Conservation (phyloP, 2,113 vertebrate species). For the Oophaga pumilio region DNA sequence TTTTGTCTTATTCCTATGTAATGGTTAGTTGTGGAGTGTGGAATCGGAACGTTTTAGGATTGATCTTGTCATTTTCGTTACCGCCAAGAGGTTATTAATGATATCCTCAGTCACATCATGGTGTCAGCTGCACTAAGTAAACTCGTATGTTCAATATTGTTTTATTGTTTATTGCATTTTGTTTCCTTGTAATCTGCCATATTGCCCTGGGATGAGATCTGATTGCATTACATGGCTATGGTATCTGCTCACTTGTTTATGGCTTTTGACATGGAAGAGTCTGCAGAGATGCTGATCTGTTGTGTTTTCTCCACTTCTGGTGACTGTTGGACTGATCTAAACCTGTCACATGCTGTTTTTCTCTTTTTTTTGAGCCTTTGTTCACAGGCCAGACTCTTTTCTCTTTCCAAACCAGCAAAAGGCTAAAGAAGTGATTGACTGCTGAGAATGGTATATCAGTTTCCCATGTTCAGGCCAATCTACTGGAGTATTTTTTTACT, state of each 20-base stretch:
- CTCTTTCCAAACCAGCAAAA: constrained; percentile 38
- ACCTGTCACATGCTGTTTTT: constrained; percentile 33
- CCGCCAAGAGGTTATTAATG: neutral
- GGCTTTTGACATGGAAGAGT: neutral
- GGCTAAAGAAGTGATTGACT: constrained; percentile 51
- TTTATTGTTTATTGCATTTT: neutral
- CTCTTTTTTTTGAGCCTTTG: constrained; percentile 11
- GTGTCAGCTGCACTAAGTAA: neutral
- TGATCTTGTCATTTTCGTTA: neutral
- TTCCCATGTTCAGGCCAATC: neutral
- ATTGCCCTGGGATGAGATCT: neutral
- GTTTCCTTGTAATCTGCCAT: neutral
- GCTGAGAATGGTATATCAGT: constrained; percentile 51
- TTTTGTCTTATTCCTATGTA: no score
- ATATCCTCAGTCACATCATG: neutral
- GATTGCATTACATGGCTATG: neutral
- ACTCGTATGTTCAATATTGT: neutral
- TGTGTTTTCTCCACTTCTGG: constrained; percentile 3
- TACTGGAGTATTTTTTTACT: neutral
- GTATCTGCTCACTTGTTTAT: neutral
- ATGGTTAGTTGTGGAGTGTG: no score
- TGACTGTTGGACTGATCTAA: constrained; percentile 25
- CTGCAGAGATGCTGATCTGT: constrained; percentile 18
- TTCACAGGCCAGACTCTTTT: constrained; percentile 39
- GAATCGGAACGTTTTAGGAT: neutral